A percentile compares a stretch with the other conserved stretches of the same genome.
Evolutionary conservation across 1,140 invertebrate species (phyloP).

Genomic region (Nasonia longicornis): DNA sequence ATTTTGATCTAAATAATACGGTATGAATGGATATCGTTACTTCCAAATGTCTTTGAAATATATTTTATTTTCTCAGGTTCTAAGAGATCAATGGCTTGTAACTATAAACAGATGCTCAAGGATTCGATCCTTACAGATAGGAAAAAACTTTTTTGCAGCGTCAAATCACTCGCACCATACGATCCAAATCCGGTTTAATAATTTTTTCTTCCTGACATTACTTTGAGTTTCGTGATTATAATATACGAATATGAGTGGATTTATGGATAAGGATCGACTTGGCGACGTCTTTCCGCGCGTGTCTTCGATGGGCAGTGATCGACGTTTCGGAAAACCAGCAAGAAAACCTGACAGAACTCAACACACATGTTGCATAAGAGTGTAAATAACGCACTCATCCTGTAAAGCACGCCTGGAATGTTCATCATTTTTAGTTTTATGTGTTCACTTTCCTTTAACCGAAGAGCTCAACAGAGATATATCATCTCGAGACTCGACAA

Average conservation of each 20-base stretch:
- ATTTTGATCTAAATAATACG: neutral
- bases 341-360: slow-evolving; percentile 12
- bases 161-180: slow-evolving; percentile 4
- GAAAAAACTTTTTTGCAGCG: slow-evolving; percentile 20
- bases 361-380: neutral
- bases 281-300: neutral
- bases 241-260: neutral
- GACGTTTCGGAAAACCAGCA: slow-evolving; percentile 28
- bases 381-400: neutral
- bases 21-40: neutral
- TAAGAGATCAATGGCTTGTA: slow-evolving; percentile 18
- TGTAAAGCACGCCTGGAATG: slow-evolving; percentile 5
- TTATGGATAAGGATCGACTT: slow-evolving; percentile 15
- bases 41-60: neutral
- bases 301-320: slow-evolving; percentile 34
- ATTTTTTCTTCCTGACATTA: neutral
- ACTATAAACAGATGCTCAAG: neutral
- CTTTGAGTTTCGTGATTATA: neutral
- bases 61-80: slow-evolving; percentile 7
- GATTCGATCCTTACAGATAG: slow-evolving; percentile 11
- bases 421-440: neutral
- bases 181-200: slow-evolving; percentile 6
- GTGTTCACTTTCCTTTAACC: neutral
- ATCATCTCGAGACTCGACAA: neutral
- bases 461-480: slow-evolving; percentile 14